Percentiles rank a stretch among this genome's conserved stretches.
Evolutionary conservation across 2,113 vertebrate species (phyloP).

Genomic region (Podilymbus podiceps): DNA sequence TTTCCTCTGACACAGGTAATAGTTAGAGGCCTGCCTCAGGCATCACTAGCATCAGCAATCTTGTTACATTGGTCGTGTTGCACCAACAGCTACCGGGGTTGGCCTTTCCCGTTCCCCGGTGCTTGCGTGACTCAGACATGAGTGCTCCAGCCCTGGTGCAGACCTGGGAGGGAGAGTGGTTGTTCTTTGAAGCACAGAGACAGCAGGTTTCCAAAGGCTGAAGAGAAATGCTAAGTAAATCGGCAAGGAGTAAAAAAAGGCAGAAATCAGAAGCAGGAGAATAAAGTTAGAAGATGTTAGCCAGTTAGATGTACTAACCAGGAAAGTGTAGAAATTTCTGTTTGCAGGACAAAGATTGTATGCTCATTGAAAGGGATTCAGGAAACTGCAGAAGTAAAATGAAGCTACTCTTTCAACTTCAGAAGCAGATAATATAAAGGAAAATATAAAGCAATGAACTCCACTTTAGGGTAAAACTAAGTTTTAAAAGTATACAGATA

Average conservation of each 20-base stretch:
- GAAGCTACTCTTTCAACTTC: not conserved
- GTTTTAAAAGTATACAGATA: not conserved
- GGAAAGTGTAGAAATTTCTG: not conserved
- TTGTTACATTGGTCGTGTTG: not conserved
- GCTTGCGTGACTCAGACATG: not conserved
- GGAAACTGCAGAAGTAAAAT: not conserved
- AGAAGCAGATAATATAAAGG: not conserved
- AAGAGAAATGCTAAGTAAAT: not conserved
- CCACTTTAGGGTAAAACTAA: not conserved
- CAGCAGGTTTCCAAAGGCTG: not conserved
- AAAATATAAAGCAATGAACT: not conserved
- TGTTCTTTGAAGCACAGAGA: not conserved
- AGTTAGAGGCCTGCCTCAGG: not conserved
- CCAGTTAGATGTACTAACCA: not conserved
- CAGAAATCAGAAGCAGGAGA: not conserved
- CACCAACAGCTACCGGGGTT: not conserved
- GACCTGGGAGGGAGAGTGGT: not conserved
- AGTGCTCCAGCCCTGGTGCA: not conserved
- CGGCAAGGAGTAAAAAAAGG: not conserved
- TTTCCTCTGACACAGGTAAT: not conserved
- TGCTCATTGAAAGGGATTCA: not conserved
- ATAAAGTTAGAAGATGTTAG: not conserved
- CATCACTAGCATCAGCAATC: not conserved
- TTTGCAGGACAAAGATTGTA: not conserved
- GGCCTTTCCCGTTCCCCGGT: not conserved